Conservation (phyloP, 2,888 invertebrate genomes). For the Gymnocheta viridis region DNA sequence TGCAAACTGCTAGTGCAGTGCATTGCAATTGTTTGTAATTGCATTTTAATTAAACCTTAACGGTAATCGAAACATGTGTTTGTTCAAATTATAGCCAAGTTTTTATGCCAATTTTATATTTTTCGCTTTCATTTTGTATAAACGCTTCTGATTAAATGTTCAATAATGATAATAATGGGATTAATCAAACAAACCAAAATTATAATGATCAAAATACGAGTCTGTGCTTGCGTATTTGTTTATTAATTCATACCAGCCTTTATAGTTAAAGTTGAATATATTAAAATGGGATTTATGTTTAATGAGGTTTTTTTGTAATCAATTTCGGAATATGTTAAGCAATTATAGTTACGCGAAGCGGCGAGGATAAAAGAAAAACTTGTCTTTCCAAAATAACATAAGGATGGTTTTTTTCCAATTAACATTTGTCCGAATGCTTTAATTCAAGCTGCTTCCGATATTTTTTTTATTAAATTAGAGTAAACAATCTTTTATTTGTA, state of each 20-base stretch:
- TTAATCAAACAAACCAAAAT: slow-evolving; percentile 22
- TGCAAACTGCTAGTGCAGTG: slow-evolving; percentile 39
- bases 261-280: neutral
- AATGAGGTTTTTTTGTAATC: neutral
- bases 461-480: too few relatives aligned
- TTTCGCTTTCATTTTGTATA: slow-evolving; percentile 2
- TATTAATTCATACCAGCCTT: neutral
- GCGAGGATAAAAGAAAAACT: neutral
- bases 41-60: slow-evolving; percentile 69
- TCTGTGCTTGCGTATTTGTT: neutral
- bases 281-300: neutral
- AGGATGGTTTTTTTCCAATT: too few relatives aligned
- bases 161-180: slow-evolving; percentile 51
- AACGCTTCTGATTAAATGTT: slow-evolving; percentile 51
- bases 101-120: slow-evolving; percentile 22
- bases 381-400: neutral
- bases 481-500: too few relatives aligned
- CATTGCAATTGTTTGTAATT: slow-evolving; percentile 66
- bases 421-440: too few relatives aligned
- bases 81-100: slow-evolving; percentile 40
- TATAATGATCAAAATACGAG: slow-evolving; percentile 1
- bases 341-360: neutral
- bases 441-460: too few relatives aligned
- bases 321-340: neutral
- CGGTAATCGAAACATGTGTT: slow-evolving; percentile 67